Conservation (phyloP, 2,797 vertebrate species). For the Pampus argenteus region DNA sequence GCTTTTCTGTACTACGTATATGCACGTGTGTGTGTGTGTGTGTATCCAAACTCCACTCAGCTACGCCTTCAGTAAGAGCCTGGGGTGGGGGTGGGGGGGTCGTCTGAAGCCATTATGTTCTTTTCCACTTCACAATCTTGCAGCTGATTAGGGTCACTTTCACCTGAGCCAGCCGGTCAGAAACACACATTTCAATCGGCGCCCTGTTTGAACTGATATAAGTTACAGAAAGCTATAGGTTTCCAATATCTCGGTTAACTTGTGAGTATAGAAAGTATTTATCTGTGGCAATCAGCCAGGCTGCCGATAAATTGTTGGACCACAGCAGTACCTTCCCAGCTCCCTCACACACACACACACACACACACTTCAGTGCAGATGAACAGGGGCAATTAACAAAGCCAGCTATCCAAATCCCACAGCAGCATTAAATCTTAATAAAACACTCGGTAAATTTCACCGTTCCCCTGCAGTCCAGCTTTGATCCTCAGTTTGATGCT, state of each 20-base stretch:
- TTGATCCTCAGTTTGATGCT: neutral
- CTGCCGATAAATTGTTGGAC: conserved; percentile 23
- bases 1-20: neutral
- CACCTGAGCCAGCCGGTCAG: conserved; percentile 52
- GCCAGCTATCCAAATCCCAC: conserved; percentile 38
- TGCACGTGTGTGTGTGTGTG: neutral
- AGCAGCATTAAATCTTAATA: conserved; percentile 49
- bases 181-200: conserved; percentile 3
- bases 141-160: conserved; percentile 69
- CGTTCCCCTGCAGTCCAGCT: neutral
- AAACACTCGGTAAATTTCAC: neutral
- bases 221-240: conserved; percentile 1
- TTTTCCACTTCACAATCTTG: conserved; percentile 56
- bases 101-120: conserved; percentile 57
- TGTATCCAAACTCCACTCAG: conserved; percentile 36
- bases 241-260: conserved; percentile 1
- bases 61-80: conserved; percentile 47
- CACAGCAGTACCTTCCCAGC: conserved; percentile 9
- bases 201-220: neutral
- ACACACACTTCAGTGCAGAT: conserved; percentile 40
- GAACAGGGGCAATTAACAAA: conserved; percentile 55
- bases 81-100: no score
- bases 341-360: conserved; percentile 21
- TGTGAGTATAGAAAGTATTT: conserved; percentile 23
- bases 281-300: conserved; percentile 42